Evolutionary conservation across 1,140 invertebrate genomes (phyloP).

Genomic region (Chrysoperla carnea): DNA sequence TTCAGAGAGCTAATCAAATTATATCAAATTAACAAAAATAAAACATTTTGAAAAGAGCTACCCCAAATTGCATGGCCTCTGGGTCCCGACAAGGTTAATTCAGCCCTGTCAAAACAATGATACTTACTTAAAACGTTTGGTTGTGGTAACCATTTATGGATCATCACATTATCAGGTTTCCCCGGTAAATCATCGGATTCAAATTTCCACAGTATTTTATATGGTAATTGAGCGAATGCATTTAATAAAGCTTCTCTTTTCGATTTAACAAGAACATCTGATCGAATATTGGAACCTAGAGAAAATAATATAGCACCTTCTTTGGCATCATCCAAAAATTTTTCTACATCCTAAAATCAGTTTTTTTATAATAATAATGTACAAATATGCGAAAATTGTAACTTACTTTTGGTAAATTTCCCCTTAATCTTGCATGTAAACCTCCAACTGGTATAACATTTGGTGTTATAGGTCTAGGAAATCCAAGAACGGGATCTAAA

Average conservation of each 20-base stretch:
- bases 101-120: not conserved
- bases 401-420: constrained; percentile 10
- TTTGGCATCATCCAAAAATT: constrained; percentile 25
- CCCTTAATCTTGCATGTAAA: constrained; percentile 23
- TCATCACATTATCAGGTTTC: constrained; percentile 28
- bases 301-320: constrained; percentile 31
- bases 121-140: constrained; percentile 35
- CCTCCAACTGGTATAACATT: constrained; percentile 34
- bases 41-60: no score
- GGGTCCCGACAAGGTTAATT: not conserved
- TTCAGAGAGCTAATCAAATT: no score
- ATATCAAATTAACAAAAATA: no score
- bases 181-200: constrained; percentile 26
- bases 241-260: constrained; percentile 22
- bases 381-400: not conserved
- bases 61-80: no score
- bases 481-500: constrained; percentile 22
- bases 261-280: constrained; percentile 20
- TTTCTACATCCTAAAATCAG: constrained; percentile 24
- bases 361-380: no score
- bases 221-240: constrained; percentile 28
- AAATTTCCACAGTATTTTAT: constrained; percentile 38
- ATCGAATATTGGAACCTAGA: constrained; percentile 28
- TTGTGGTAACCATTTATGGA: constrained; percentile 36
- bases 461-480: constrained; percentile 23